phyloP scores from a whole-genome alignment of 2,888 invertebrate genomes.

The Stramonita haemastoma region DNA sequence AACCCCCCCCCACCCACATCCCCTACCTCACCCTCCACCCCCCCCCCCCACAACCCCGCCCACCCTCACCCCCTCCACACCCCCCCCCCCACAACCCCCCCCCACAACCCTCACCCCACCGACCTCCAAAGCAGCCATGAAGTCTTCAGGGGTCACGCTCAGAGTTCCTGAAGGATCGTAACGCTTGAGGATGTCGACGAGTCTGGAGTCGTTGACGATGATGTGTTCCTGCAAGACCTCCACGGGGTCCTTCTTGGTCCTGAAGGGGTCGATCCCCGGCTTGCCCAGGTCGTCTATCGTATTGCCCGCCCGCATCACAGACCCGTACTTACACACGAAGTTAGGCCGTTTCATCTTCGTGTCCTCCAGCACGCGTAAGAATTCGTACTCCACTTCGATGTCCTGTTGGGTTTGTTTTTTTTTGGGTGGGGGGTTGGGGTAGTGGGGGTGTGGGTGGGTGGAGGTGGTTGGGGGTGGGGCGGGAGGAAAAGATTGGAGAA shows the following conservation, averaged over 20 bases:
- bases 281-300: slow-evolving; percentile 74
- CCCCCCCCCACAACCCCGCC: background rate
- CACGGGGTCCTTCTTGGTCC: slow-evolving; percentile 63
- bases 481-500: too few species aligned
- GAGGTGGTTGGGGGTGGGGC: background rate
- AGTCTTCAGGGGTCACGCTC: slow-evolving; percentile 69
- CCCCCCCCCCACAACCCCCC: background rate
- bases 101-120: slow-evolving; percentile 5
- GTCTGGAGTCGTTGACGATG: slow-evolving; percentile 72
- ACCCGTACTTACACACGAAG: slow-evolving; percentile 68
- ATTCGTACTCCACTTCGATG: slow-evolving; percentile 76
- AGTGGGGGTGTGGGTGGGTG: background rate
- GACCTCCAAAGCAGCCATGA: slow-evolving; percentile 71
- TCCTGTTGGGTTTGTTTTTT: slow-evolving; percentile 60
- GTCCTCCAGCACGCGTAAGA: slow-evolving; percentile 71
- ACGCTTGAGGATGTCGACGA: slow-evolving; percentile 70
- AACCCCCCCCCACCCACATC: background rate
- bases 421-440: background rate
- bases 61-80: background rate
- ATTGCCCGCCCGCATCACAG: slow-evolving; percentile 73
- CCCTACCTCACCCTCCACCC: background rate
- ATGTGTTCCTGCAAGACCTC: slow-evolving; percentile 71
- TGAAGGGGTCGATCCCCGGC: slow-evolving; percentile 69
- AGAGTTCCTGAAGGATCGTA: slow-evolving; percentile 66
- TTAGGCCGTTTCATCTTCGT: slow-evolving; percentile 67